phyloP scores from a whole-genome alignment of 1,140 invertebrate genomes.

The Melipona quadrifasciata region DNA sequence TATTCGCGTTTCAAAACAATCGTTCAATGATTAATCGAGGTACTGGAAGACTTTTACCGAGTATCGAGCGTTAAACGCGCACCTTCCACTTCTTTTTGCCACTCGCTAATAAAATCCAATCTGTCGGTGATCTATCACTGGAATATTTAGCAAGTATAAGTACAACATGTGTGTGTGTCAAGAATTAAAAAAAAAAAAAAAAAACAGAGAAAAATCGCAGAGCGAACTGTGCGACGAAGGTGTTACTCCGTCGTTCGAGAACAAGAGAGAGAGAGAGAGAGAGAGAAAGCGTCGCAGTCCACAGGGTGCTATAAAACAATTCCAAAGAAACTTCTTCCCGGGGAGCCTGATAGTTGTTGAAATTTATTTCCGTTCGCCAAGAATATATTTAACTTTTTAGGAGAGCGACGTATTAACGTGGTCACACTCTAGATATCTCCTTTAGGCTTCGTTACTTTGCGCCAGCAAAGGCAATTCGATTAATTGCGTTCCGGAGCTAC shows the following conservation, averaged over 20 bases:
- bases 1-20: not conserved
- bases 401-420: constrained; percentile 64
- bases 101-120: constrained; percentile 32
- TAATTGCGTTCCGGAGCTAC: constrained; percentile 39
- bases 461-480: constrained; percentile 58
- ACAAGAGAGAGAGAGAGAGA: constrained; percentile 11
- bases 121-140: constrained; percentile 16
- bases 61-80: not conserved
- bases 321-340: constrained; percentile 56
- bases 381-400: constrained; percentile 61
- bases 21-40: constrained; percentile 9
- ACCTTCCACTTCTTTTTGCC: not conserved
- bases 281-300: constrained; percentile 46
- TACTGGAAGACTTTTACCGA: not conserved
- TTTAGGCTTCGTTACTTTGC: constrained; percentile 57
- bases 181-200: not conserved
- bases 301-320: constrained; percentile 67
- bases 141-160: constrained; percentile 10
- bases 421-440: constrained; percentile 54
- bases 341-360: constrained; percentile 34
- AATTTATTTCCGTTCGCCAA: constrained; percentile 55
- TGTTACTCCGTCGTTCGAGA: not conserved
- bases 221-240: constrained; percentile 8
- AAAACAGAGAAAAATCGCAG: not conserved
- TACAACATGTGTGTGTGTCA: not conserved